Conservation (phyloP, 30 jellyfish, hydroid and myxozoan species). For the Hydractinia symbiolongicarpus region DNA sequence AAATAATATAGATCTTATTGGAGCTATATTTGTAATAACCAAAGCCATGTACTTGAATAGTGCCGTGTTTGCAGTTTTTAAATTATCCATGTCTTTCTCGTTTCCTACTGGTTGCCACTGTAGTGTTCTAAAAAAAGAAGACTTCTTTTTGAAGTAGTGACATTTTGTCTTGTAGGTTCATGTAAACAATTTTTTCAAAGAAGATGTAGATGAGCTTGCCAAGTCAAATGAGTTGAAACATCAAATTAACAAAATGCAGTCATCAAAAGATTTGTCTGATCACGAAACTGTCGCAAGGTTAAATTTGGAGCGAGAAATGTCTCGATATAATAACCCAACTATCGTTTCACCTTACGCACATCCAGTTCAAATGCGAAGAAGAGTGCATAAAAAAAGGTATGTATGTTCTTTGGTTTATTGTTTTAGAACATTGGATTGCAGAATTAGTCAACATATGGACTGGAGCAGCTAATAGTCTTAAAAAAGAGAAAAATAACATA, state of each 20-base stretch:
- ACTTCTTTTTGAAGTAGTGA: too few relatives aligned
- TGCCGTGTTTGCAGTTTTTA: too few relatives aligned
- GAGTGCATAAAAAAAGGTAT: constrained; percentile 32
- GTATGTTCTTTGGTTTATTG: not conserved
- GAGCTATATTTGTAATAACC: not conserved
- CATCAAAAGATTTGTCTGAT: constrained; percentile 8
- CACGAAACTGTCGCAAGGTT: constrained; percentile 1
- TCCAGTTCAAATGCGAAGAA: constrained; percentile 6
- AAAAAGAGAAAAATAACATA: too few relatives aligned
- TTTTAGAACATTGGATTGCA: not conserved
- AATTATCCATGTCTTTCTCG: too few relatives aligned
- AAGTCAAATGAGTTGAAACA: not conserved
- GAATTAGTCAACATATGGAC: too few relatives aligned
- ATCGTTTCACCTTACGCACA: constrained; percentile 18
- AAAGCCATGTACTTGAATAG: not conserved
- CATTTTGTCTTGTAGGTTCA: constrained; percentile 14
- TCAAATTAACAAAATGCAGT: constrained; percentile 16
- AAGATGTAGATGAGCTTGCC: constrained; percentile 7
- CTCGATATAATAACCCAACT: constrained; percentile 19
- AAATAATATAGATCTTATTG: not conserved
- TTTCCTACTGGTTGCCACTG: too few relatives aligned
- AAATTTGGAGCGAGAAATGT: constrained; percentile 29
- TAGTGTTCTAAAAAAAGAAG: too few relatives aligned
- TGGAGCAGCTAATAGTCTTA: too few relatives aligned
- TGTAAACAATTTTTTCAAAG: constrained; percentile 10